phyloP scores from a whole-genome alignment of 2,113 vertebrate genomes.

The Hippocampus mohnikei region DNA sequence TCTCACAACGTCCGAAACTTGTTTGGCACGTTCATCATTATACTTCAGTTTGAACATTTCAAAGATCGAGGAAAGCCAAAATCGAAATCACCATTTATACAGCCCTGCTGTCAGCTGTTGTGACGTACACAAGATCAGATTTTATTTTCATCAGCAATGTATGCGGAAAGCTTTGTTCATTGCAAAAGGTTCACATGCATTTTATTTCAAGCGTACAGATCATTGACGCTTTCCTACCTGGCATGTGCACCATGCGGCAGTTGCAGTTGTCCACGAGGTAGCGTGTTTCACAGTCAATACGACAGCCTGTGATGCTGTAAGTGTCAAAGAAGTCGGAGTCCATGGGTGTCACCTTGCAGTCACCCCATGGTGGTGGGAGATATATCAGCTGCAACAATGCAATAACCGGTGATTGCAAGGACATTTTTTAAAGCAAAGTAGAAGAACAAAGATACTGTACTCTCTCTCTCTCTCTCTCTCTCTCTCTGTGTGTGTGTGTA shows the following conservation, averaged over 20 bases:
- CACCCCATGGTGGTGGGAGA: constrained; percentile 93
- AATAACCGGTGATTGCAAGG: constrained; percentile 8
- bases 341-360: constrained; percentile 86
- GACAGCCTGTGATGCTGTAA: constrained; percentile 96
- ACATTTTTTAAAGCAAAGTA: neutral
- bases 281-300: constrained; percentile 95
- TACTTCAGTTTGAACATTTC: too few species aligned
- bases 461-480: too few species aligned
- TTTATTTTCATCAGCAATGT: too few species aligned
- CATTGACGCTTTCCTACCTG: constrained; percentile 72
- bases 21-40: too few species aligned
- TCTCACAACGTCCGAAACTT: too few species aligned
- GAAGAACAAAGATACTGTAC: too few species aligned
- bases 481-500: too few species aligned
- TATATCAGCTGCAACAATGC: constrained; percentile 83
- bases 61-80: too few species aligned
- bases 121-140: too few species aligned
- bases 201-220: neutral
- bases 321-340: constrained; percentile 92
- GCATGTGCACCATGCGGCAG: constrained; percentile 99
- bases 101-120: too few species aligned
- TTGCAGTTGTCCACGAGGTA: constrained; percentile 99
- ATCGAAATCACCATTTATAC: too few species aligned
- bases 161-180: too few species aligned
- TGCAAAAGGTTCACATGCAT: neutral